Base-by-base conservation (phyloP, 2,113 vertebrate species). In the Ptilorrhoa leucosticta region DNA sequence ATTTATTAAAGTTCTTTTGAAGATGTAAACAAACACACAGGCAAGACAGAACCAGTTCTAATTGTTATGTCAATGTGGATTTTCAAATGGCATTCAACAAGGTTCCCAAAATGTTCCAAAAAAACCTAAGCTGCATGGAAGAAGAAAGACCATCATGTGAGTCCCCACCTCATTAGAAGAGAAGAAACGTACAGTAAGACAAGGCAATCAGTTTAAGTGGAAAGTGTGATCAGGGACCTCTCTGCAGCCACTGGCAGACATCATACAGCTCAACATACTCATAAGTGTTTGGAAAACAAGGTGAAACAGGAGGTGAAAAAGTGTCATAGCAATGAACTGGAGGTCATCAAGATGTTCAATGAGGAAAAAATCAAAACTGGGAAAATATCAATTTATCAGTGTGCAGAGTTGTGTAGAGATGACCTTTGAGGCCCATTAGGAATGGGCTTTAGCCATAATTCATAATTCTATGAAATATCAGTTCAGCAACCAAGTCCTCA, bases 21-120 rank as follows among this genome's bases (percentile, higher is more conserved):
- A 83, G 80, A 56, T 9, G 27, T 18, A 60, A 88, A 64, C 10
- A 68, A 63, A 64, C 53, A 72, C 11, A 33, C 2, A 77, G 31
- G 30, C 15, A 73, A 39, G 50, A 73, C 6, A 90, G 56, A 89
- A 53, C 1, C 14, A 16, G 42, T 57, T 70, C 27, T 45, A 93
- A 70, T 16, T 39, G 30, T 54, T 61, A 65, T 0, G 0, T 42
- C 50, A 65, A 26, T 1, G 2, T 11, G 9, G 15, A 71, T 63
- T 81, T 61, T 40, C 44, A 84, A 72, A 60, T 14, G 6, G 35
- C 27, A 48, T 50, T 72, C 24, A 48, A 58, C 5, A 76, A 24
- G 11, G 11, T 77, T 20, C 28, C 50, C 14, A 87, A 17, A 87
- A 35, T 21, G 2, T 35, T 76, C 54, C 57, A 80, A 35, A 66